Evolutionary conservation across 1,140 invertebrate genomes (phyloP).

Genomic region (Neocloeon triangulifer): DNA sequence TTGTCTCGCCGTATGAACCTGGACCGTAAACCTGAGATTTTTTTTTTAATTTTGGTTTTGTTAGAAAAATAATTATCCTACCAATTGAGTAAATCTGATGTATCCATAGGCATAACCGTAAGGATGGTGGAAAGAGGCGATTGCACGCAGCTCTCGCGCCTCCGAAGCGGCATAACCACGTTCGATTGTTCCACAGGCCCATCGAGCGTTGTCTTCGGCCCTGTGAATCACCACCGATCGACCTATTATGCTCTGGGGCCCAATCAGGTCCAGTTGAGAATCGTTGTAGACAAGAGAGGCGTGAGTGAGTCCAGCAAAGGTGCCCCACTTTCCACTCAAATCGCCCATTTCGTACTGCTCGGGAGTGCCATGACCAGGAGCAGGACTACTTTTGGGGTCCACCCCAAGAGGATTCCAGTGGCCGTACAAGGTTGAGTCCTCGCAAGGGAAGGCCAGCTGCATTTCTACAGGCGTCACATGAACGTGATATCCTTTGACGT

Average conservation of each 20-base stretch:
- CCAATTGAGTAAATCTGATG: too few species aligned
- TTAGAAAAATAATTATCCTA: too few species aligned
- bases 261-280: conserved; percentile 63
- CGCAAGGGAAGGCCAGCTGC: conserved; percentile 72
- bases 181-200: conserved; percentile 66
- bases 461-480: conserved; percentile 58
- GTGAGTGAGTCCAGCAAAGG: conserved; percentile 13
- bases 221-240: conserved; percentile 68
- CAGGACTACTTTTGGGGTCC: conserved; percentile 30
- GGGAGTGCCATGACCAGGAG: conserved; percentile 34
- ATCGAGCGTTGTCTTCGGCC: conserved; percentile 34
- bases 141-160: conserved; percentile 58
- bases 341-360: conserved; percentile 82
- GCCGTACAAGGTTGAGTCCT: conserved; percentile 50
- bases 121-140: conserved; percentile 82
- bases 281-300: conserved; percentile 47
- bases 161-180: conserved; percentile 67
- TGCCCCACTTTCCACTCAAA: conserved; percentile 72
- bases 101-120: conserved; percentile 67
- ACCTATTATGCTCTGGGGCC: conserved; percentile 58
- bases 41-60: too few species aligned
- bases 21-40: conserved; percentile 71
- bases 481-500: conserved; percentile 52
- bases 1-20: conserved; percentile 66
- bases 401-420: conserved; percentile 63